These are phyloP conservation scores for Megamerina dolium DNA, from an alignment of 2,888 invertebrate genomes.

Conservation along the genomic window DNA sequence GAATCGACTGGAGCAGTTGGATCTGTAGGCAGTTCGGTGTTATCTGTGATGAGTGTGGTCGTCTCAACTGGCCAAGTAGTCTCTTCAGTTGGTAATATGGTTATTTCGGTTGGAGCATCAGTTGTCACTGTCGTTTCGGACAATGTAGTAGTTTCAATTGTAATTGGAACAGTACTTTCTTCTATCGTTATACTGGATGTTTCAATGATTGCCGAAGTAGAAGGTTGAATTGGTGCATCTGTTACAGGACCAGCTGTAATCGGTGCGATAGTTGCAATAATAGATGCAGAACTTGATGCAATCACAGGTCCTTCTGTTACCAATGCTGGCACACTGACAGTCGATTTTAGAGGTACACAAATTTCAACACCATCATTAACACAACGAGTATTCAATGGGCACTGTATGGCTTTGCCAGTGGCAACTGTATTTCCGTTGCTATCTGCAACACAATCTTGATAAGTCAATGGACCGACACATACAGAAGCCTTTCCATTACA, in stretches of 20 bases:
- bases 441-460: slow-evolving; percentile 30
- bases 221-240: slow-evolving; percentile 3
- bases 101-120: background rate
- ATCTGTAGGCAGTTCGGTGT: slow-evolving; percentile 5
- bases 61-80: slow-evolving; percentile 3
- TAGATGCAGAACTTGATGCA: background rate
- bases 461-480: slow-evolving; percentile 41
- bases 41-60: slow-evolving; percentile 3
- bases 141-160: background rate
- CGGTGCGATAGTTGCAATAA: slow-evolving; percentile 6
- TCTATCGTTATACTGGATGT: slow-evolving; percentile 1
- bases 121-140: background rate
- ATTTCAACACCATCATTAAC: slow-evolving; percentile 38
- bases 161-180: slow-evolving; percentile 1
- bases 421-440: slow-evolving; percentile 25
- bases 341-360: slow-evolving; percentile 33
- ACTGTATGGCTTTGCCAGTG: slow-evolving; percentile 24
- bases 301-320: slow-evolving; percentile 19
- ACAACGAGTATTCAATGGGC: slow-evolving; percentile 35
- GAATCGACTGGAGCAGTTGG: slow-evolving; percentile 10
- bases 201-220: too few relatives aligned
- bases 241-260: too few relatives aligned
- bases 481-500: slow-evolving; percentile 38
- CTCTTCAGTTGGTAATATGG: background rate
- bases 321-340: slow-evolving; percentile 18